Conservation (phyloP, 2,888 invertebrate genomes). For the Acholoe squamosa region DNA sequence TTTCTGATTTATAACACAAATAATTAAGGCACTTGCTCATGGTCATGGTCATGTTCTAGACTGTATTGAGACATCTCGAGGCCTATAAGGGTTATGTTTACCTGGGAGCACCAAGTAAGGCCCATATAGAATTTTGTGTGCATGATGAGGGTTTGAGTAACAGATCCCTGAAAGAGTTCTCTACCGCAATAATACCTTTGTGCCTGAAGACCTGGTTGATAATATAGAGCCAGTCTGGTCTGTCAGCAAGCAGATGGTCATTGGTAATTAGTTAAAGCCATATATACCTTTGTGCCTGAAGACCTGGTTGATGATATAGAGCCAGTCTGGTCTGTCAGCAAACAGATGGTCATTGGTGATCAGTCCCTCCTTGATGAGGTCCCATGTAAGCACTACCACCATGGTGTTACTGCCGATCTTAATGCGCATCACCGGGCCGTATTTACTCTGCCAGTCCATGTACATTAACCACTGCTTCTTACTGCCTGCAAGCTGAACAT, state of each 20-base stretch:
- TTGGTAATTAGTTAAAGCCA: constrained; percentile 23
- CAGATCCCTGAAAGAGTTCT: too few relatives aligned
- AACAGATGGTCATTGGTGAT: background rate
- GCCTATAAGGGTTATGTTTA: too few relatives aligned
- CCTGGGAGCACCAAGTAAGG: too few relatives aligned
- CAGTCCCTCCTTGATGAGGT: constrained; percentile 54
- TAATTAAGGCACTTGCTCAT: too few relatives aligned
- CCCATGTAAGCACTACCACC: constrained; percentile 47
- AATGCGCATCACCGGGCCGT: constrained; percentile 41
- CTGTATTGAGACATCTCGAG: too few relatives aligned
- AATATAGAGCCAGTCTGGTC: constrained; percentile 58
- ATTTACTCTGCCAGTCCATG: constrained; percentile 20
- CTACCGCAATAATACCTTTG: too few relatives aligned
- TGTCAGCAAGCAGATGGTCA: background rate
- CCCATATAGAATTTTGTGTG: too few relatives aligned
- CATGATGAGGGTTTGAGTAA: too few relatives aligned
- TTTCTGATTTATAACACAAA: too few relatives aligned
- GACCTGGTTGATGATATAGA: constrained; percentile 53
- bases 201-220: constrained; percentile 47
- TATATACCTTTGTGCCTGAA: constrained; percentile 58
- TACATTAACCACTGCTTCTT: constrained; percentile 57
- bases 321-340: constrained; percentile 51
- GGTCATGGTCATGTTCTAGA: too few relatives aligned
- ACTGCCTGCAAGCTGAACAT: constrained; percentile 23
- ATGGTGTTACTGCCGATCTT: constrained; percentile 58